phyloP scores from a whole-genome alignment of 2,888 invertebrate genomes.

The Synergus japonicus region DNA sequence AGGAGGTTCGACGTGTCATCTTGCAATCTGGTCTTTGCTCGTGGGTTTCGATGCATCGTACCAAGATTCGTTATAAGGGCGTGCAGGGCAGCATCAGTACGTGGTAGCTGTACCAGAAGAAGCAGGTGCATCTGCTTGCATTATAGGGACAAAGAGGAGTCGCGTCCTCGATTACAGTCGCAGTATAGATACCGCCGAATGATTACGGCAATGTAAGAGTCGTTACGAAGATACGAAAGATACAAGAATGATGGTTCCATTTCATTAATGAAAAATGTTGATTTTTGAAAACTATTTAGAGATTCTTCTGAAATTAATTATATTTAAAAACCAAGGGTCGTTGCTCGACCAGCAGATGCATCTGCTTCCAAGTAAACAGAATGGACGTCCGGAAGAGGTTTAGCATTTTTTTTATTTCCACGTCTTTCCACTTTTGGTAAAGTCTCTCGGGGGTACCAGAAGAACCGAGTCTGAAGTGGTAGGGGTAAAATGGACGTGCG shows the following conservation, averaged over 20 bases:
- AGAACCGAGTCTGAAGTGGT: conserved; percentile 7
- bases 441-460: conserved; percentile 22
- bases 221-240: background rate
- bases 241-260: background rate
- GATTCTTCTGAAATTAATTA: background rate
- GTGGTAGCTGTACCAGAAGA: background rate
- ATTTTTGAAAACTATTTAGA: background rate
- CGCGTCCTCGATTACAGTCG: conserved; percentile 10
- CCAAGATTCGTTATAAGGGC: conserved; percentile 21
- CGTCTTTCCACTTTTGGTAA: conserved; percentile 32
- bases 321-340: conserved; percentile 29
- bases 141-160: conserved; percentile 31
- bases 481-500: conserved; percentile 37
- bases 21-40: conserved; percentile 31
- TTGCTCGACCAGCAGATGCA: conserved; percentile 58
- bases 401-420: conserved; percentile 39
- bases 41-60: conserved; percentile 4
- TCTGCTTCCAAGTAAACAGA: conserved; percentile 65
- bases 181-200: conserved; percentile 22
- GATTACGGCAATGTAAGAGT: background rate
- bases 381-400: conserved; percentile 48
- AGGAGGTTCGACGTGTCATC: conserved; percentile 29
- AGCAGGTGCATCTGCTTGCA: conserved; percentile 30
- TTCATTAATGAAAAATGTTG: background rate
- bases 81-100: conserved; percentile 18